Conservation (phyloP, 2,888 invertebrate species). For the Lymantria dispar region DNA sequence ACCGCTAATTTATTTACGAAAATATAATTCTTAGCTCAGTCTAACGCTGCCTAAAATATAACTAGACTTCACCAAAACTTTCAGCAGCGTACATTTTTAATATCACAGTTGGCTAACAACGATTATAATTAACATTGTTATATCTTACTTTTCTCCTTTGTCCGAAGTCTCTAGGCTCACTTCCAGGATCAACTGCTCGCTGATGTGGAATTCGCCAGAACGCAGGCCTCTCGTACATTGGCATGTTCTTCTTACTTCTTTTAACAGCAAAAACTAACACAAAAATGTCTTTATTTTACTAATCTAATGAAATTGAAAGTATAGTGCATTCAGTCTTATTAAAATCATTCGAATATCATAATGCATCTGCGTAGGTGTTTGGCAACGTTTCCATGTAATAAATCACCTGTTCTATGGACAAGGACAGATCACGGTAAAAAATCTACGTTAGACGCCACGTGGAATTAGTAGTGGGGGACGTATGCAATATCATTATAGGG, state of each 20-base stretch:
- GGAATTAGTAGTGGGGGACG: slow-evolving; percentile 38
- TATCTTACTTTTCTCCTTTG: slow-evolving; percentile 48
- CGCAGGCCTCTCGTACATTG: slow-evolving; percentile 83
- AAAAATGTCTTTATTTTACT: slow-evolving; percentile 24
- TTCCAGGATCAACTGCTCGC: slow-evolving; percentile 65
- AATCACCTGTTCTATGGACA: slow-evolving; percentile 56
- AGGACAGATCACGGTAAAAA: slow-evolving; percentile 38
- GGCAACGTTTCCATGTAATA: slow-evolving; percentile 52
- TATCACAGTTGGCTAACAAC: too few relatives aligned
- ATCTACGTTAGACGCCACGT: slow-evolving; percentile 36
- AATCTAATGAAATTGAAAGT: slow-evolving; percentile 14
- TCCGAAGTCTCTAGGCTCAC: slow-evolving; percentile 56
- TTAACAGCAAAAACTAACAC: slow-evolving; percentile 35
- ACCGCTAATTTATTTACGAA: too few relatives aligned
- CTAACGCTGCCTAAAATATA: too few relatives aligned
- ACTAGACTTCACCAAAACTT: too few relatives aligned
- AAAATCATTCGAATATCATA: slow-evolving; percentile 26
- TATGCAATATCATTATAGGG: slow-evolving; percentile 24
- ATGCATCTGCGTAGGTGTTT: slow-evolving; percentile 52
- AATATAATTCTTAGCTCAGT: too few relatives aligned
- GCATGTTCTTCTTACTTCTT: slow-evolving; percentile 55
- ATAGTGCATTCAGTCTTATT: slow-evolving; percentile 19
- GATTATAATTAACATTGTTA: neutral
- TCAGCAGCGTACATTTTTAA: too few relatives aligned
- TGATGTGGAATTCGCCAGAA: slow-evolving; percentile 83